Base-by-base conservation (phyloP, 2,888 invertebrate genomes). In the Coleophora flavipennella region DNA sequence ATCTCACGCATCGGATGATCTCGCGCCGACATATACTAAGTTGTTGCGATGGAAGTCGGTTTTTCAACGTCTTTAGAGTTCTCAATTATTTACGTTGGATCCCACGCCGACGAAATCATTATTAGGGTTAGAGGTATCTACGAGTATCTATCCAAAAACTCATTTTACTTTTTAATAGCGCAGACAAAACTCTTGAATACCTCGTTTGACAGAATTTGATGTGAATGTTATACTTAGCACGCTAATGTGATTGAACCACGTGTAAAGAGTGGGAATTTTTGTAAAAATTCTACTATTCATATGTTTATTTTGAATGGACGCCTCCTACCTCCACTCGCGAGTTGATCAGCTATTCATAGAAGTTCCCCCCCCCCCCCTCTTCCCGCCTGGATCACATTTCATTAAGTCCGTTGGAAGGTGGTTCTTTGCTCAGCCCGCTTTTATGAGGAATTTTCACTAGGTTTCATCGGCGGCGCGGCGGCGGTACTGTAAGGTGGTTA, bases 281-380 rank as follows among this genome's bases (percentile, higher is more conserved):
- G 3, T 12, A 6, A 12, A 31, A 10, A 7, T 12, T 31, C 11
- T 8, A 31, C 31, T 12, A 12, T 11, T n/a, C n/a, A 11, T 31
- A n/a, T 8, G n/a, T 31, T 4, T 31, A 29, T 29, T 36, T 28
- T 26, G 8, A 26, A 35, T 35, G 35, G 10, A 20, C 9, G 38
- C 20, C 13, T 3, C 26, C 28, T 13, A 9, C 31, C 13, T 13
- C 14, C 11, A 34, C 39, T 39, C 34, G 14, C 31, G 13, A 38
- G 13, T 34, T 39, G 34, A 39, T 39, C 39, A 35, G 39, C 34
- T 39, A 39, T 39, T 39, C 39, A 39, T 39, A 25, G 39, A 39
- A 39, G 29, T 20, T 25, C 8, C 20, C 26, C 33, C 6, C 14
- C 12, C 7, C 31, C 33, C 8, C 20, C 26, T 28, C 6, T n/a